phyloP scores from a whole-genome alignment of 2,888 invertebrate genomes.

The Mystacides longicornis region DNA sequence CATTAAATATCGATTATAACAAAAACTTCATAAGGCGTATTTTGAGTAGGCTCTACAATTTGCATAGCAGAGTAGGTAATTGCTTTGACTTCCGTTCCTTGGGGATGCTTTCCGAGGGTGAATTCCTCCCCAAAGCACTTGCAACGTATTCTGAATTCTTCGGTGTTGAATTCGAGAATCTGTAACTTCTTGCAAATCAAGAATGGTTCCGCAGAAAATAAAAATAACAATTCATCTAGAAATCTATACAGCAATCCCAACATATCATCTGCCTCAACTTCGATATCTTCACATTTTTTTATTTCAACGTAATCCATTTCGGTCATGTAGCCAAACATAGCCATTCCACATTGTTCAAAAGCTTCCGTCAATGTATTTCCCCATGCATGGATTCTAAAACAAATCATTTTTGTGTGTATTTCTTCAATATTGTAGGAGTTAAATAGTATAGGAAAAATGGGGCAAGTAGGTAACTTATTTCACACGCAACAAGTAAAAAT shows the following conservation, averaged over 20 bases:
- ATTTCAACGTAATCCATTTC: conserved; percentile 80
- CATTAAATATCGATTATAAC: conserved; percentile 94
- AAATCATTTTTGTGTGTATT: too few relatives aligned
- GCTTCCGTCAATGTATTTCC: conserved; percentile 80
- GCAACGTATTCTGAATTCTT: conserved; percentile 74
- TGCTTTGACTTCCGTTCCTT: conserved; percentile 97
- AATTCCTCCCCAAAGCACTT: conserved; percentile 92
- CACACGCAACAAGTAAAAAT: too few relatives aligned
- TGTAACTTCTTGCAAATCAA: conserved; percentile 81
- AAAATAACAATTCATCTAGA: conserved; percentile 86
- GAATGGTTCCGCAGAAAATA: conserved; percentile 88
- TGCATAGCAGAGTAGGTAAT: conserved; percentile 99
- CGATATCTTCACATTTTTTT: conserved; percentile 68
- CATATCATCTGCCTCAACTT: conserved; percentile 84
- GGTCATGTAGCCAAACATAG: conserved; percentile 99
- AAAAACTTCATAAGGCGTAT: conserved; percentile 78
- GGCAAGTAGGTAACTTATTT: too few relatives aligned
- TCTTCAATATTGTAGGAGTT: too few relatives aligned
- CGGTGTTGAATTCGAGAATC: conserved; percentile 79
- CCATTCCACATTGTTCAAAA: conserved; percentile 90
- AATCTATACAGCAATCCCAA: conserved; percentile 85
- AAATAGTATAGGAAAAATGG: too few relatives aligned
- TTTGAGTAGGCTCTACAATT: conserved; percentile 63
- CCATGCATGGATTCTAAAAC: conserved; percentile 81
- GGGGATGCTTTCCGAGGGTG: conserved; percentile 86